Evolutionary conservation across 2,113 vertebrate species (phyloP).

Genomic region (Phrynosoma platyrhinos): DNA sequence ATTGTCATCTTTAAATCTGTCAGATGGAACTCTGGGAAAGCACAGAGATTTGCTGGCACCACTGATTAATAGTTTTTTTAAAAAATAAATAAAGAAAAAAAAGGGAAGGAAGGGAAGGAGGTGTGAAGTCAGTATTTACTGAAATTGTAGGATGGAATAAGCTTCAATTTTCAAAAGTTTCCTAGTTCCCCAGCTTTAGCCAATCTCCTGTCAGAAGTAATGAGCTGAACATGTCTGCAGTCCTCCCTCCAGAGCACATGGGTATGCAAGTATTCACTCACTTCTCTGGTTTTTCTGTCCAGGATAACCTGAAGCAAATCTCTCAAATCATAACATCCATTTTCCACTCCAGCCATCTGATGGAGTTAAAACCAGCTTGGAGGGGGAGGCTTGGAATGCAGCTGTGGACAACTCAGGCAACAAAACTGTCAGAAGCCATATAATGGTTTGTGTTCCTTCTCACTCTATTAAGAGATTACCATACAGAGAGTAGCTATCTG

Average conservation of each 20-base stretch:
- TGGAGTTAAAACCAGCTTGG: slow-evolving; percentile 1
- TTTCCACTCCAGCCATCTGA: slow-evolving; percentile 2
- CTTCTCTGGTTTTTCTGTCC: neutral
- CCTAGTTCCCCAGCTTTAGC: slow-evolving; percentile 32
- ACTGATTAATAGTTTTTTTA: neutral
- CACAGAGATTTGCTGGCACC: slow-evolving; percentile 5
- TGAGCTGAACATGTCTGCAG: neutral
- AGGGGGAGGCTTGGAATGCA: slow-evolving; percentile 12
- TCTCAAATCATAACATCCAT: neutral
- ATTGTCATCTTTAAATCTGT: slow-evolving; percentile 30
- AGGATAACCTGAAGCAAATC: slow-evolving; percentile 30
- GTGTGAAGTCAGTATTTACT: neutral
- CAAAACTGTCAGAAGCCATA: neutral
- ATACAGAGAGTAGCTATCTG: neutral
- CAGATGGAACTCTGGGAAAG: slow-evolving; percentile 37
- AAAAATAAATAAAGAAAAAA: too few species aligned
- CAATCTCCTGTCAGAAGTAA: slow-evolving; percentile 3
- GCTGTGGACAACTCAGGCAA: neutral
- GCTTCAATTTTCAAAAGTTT: slow-evolving; percentile 24
- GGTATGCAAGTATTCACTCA: neutral
- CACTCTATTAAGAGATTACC: slow-evolving; percentile 34
- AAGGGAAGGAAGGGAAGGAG: neutral
- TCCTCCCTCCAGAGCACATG: neutral
- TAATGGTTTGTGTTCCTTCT: slow-evolving; percentile 20
- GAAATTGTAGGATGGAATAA: slow-evolving; percentile 8